Conservation (phyloP, 2,888 invertebrate genomes). For the Lycia hirtaria region DNA sequence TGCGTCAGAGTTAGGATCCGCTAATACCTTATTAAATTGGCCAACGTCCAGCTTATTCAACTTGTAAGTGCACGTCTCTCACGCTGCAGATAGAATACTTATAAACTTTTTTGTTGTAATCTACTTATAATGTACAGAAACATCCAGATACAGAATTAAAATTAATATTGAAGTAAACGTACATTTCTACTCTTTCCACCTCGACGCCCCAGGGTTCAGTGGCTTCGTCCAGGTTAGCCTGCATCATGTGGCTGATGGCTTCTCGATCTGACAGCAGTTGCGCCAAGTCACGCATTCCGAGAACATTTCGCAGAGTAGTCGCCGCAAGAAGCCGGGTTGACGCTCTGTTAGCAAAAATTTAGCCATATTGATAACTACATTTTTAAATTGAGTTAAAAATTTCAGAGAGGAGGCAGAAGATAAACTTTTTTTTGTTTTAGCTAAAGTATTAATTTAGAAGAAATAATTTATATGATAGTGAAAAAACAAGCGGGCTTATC, state of each 20-base stretch:
- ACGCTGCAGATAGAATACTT: no score
- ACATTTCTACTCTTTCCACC: constrained; percentile 98
- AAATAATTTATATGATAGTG: no score
- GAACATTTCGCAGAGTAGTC: constrained; percentile 94
- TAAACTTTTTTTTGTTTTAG: no score
- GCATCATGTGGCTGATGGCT: constrained; percentile 96
- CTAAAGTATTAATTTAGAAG: no score
- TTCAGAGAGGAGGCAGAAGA: no score
- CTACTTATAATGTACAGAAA: neutral
- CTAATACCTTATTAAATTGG: no score
- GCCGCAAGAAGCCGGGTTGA: constrained; percentile 93
- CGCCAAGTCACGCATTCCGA: constrained; percentile 96
- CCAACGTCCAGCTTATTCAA: no score
- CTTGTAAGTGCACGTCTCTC: no score
- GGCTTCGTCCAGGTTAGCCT: constrained; percentile 92
- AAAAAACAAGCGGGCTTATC: no score
- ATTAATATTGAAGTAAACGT: constrained; percentile 57
- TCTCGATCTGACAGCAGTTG: constrained; percentile 97
- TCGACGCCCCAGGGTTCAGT: constrained; percentile 97
- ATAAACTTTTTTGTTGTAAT: no score
- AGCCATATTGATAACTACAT: neutral
- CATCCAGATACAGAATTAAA: neutral
- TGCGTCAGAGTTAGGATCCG: no score
- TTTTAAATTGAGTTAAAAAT: no score
- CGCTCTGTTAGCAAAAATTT: constrained; percentile 81